These are phyloP conservation scores for Tricholaema leucomelas DNA, from an alignment of 2,113 vertebrate species.

Conservation along the genomic window DNA sequence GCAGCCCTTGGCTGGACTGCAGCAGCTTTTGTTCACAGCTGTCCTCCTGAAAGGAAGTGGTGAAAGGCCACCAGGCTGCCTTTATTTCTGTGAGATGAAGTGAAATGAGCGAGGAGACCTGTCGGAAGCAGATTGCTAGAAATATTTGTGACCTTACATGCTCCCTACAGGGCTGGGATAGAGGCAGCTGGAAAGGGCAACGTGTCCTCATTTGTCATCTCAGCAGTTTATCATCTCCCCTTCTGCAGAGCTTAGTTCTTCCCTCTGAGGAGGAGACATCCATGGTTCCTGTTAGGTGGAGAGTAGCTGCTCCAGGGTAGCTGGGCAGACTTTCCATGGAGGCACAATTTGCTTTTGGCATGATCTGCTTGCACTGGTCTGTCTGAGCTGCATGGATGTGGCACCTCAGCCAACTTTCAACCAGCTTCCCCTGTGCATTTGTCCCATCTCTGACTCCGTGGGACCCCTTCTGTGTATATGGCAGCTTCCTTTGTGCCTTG, in stretches of 20 bases:
- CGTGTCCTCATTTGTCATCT: fast-evolving
- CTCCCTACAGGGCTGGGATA: neutral
- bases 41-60: neutral
- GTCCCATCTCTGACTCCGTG: neutral
- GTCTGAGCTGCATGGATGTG: fast-evolving
- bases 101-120: neutral
- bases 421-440: neutral
- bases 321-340: neutral
- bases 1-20: fast-evolving
- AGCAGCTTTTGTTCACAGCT: neutral
- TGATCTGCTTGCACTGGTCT: neutral
- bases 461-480: neutral
- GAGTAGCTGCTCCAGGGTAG: neutral
- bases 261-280: neutral
- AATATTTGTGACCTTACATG: neutral
- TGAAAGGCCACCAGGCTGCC: neutral
- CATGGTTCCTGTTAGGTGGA: neutral
- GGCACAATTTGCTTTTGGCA: fast-evolving
- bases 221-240: neutral
- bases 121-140: neutral
- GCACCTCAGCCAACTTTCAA: neutral
- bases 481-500: neutral
- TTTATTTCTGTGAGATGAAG: slow-evolving; percentile 24
- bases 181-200: neutral
- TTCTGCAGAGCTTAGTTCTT: neutral